Evolutionary conservation across 2,888 invertebrate genomes (phyloP).

Genomic region (Maniola hyperantus): DNA sequence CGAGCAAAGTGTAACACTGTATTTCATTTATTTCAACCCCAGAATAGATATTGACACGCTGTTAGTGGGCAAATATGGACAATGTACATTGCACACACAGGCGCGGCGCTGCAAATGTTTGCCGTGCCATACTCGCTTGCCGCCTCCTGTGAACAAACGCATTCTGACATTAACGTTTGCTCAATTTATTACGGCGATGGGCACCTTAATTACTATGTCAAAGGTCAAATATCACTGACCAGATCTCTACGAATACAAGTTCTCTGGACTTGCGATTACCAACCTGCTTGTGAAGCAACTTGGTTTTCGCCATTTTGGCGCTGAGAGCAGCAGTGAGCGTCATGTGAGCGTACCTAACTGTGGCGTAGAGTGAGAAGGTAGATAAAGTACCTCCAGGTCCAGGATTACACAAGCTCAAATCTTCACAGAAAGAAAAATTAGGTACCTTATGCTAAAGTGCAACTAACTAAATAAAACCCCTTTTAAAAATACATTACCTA

Average conservation of each 20-base stretch:
- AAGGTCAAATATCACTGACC: constrained; percentile 36
- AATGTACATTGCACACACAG: constrained; percentile 56
- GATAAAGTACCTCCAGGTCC: background rate
- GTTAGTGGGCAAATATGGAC: constrained; percentile 56
- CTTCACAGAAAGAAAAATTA: background rate
- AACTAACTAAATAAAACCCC: too few relatives aligned
- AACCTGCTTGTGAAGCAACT: too few relatives aligned
- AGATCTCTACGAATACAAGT: too few relatives aligned
- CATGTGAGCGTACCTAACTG: too few relatives aligned
- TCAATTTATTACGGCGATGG: constrained; percentile 72
- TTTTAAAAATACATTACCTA: background rate
- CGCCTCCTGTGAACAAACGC: constrained; percentile 49
- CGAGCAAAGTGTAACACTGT: constrained; percentile 9
- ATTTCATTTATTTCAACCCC: constrained; percentile 25
- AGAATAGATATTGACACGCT: constrained; percentile 44
- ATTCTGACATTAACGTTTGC: constrained; percentile 59
- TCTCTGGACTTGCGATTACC: too few relatives aligned
- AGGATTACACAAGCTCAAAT: background rate
- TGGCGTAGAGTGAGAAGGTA: too few relatives aligned
- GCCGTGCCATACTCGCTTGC: constrained; percentile 46
- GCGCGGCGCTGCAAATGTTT: constrained; percentile 67
- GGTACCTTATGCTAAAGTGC: background rate
- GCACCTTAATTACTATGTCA: constrained; percentile 60
- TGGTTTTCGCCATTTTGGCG: too few relatives aligned
- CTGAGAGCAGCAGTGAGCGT: too few relatives aligned